These are phyloP conservation scores for Acheta domesticus DNA, from an alignment of 2,888 invertebrate species.

Conservation along the genomic window DNA sequence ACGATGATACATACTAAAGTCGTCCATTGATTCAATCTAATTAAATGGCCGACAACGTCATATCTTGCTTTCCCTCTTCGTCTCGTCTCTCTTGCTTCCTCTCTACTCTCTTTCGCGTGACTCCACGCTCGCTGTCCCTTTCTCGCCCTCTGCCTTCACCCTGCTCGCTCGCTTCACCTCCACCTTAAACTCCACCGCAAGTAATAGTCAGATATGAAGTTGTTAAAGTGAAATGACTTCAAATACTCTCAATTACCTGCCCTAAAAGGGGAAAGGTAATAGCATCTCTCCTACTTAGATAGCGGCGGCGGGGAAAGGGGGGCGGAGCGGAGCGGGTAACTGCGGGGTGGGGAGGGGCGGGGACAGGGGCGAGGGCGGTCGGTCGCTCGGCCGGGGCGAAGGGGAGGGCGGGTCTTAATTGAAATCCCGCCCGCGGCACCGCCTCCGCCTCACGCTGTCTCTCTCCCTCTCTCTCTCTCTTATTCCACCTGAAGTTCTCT, in stretches of 20 bases:
- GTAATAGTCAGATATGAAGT: conserved; percentile 40
- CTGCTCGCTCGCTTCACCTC: conserved; percentile 23
- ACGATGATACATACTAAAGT: conserved; percentile 18
- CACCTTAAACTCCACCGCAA: conserved; percentile 37
- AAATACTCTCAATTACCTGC: conserved; percentile 41
- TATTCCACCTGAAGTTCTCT: conserved; percentile 35
- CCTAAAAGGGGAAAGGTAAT: conserved; percentile 37
- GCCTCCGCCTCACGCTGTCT: neutral
- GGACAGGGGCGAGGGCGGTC: neutral
- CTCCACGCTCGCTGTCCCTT: conserved; percentile 18
- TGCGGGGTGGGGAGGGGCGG: conserved; percentile 23
- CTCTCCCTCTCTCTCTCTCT: conserved; percentile 5
- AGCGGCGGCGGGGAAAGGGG: conserved; percentile 26
- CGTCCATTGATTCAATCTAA: conserved; percentile 18
- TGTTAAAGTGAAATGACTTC: conserved; percentile 41
- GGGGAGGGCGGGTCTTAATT: conserved; percentile 29
- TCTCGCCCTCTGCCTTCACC: conserved; percentile 22
- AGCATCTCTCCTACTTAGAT: conserved; percentile 32
- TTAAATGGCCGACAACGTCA: conserved; percentile 29
- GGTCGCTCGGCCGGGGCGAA: conserved; percentile 21
- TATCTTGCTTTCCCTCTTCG: conserved; percentile 23
- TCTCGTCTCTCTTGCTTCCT: conserved; percentile 11
- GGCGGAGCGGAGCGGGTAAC: conserved; percentile 24
- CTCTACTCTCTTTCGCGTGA: neutral
- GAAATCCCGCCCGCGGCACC: conserved; percentile 18